Evolutionary conservation across 2,113 vertebrate genomes (phyloP).

Genomic region (Arothron firmamentum): DNA sequence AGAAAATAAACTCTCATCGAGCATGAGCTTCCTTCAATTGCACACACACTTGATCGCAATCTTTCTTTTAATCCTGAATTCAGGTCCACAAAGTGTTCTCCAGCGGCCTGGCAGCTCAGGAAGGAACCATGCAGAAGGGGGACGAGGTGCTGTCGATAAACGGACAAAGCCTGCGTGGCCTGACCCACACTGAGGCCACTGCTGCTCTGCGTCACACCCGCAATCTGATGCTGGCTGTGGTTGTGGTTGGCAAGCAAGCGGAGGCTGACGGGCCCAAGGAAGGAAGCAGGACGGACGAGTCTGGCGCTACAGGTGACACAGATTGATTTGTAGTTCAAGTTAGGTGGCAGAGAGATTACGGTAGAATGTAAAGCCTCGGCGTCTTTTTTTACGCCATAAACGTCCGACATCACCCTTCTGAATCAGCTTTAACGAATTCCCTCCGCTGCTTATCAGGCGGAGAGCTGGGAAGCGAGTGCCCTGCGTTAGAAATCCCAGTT

Average conservation of each 20-base stretch:
- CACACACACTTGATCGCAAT: background rate
- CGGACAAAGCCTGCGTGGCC: constrained; percentile 84
- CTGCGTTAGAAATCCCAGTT: background rate
- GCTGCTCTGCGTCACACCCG: constrained; percentile 83
- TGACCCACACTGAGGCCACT: constrained; percentile 80
- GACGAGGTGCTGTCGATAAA: constrained; percentile 93
- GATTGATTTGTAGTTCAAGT: no score
- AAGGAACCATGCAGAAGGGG: constrained; percentile 92
- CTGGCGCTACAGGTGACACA: background rate
- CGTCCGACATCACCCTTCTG: background rate
- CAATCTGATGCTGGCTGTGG: constrained; percentile 80
- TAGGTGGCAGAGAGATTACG: no score
- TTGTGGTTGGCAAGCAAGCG: constrained; percentile 80
- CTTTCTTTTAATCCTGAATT: background rate
- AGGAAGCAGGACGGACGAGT: constrained; percentile 24
- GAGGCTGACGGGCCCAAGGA: constrained; percentile 3
- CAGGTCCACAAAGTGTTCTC: constrained; percentile 93
- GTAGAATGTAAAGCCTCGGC: no score
- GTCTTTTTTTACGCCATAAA: no score
- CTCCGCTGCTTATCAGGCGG: background rate
- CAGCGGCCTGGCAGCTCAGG: constrained; percentile 83
- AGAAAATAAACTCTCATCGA: background rate
- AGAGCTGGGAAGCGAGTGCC: background rate
- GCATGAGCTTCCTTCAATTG: background rate
- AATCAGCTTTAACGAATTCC: background rate